Evolutionary conservation across 2,113 vertebrate species (phyloP).

Genomic region (Seriola aureovittata): DNA sequence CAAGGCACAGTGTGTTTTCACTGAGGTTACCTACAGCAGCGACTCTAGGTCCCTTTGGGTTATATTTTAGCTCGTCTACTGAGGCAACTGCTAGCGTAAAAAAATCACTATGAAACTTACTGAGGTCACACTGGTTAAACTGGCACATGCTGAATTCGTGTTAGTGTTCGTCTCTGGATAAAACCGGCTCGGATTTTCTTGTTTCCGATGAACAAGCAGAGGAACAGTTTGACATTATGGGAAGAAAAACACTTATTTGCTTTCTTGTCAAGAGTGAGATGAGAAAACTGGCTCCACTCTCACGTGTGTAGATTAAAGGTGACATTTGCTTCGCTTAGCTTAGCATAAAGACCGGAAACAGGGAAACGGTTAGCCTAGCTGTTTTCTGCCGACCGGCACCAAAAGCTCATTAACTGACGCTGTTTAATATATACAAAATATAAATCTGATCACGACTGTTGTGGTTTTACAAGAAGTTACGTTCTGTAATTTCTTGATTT

Average conservation of each 20-base stretch:
- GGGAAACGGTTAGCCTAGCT: neutral
- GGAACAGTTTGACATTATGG: neutral
- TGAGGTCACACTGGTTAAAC: constrained; percentile 48
- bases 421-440: neutral
- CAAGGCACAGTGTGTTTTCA: constrained; percentile 35
- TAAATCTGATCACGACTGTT: too few species aligned
- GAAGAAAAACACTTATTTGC: neutral
- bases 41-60: constrained; percentile 25
- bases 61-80: constrained; percentile 10
- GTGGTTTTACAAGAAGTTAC: too few species aligned
- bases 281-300: neutral
- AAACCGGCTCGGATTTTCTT: neutral
- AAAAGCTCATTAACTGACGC: neutral
- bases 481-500: too few species aligned
- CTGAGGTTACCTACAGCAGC: neutral
- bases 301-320: neutral
- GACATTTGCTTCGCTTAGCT: neutral
- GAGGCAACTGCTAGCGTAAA: constrained; percentile 10
- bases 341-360: neutral
- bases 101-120: neutral
- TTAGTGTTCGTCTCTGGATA: neutral
- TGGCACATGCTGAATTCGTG: neutral
- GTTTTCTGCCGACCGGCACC: neutral
- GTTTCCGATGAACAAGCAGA: neutral
- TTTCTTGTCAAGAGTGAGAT: too few species aligned